A percentile compares a stretch with the other conserved stretches of the same genome.
phyloP scores from a whole-genome alignment of 2,888 invertebrate genomes.

The Linnaemya tessellans region DNA sequence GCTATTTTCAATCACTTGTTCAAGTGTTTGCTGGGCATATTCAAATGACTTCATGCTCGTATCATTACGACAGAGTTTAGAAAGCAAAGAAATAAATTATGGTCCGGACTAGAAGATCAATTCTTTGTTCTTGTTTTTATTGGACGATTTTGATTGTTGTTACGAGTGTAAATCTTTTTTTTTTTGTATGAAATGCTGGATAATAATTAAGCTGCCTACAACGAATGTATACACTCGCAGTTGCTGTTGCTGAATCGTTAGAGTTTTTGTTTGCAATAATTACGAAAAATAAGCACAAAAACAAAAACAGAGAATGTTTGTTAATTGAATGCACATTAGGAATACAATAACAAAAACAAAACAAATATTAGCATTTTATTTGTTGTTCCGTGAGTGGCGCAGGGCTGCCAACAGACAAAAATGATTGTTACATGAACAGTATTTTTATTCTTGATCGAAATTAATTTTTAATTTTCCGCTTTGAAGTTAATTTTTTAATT shows the following conservation, averaged over 20 bases:
- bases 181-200: slow-evolving; percentile 24
- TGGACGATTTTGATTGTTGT: neutral
- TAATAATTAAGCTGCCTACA: slow-evolving; percentile 56
- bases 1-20: neutral
- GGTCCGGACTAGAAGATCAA: slow-evolving; percentile 34
- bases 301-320: slow-evolving; percentile 51
- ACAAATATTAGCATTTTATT: neutral
- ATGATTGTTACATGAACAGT: too few species aligned
- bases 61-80: neutral
- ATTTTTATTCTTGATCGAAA: neutral
- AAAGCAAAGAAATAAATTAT: neutral
- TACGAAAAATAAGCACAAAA: slow-evolving; percentile 34
- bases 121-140: slow-evolving; percentile 5
- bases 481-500: neutral
- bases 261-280: slow-evolving; percentile 47
- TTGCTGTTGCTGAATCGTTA: slow-evolving; percentile 17
- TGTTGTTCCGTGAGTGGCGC: neutral
- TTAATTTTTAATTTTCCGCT: too few species aligned
- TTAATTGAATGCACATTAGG: slow-evolving; percentile 60
- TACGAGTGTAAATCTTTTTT: slow-evolving; percentile 2
- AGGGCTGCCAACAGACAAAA: slow-evolving; percentile 11
- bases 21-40: slow-evolving; percentile 10
- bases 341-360: slow-evolving; percentile 13
- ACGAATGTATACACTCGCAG: neutral
- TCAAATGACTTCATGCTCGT: slow-evolving; percentile 19